These are phyloP conservation scores for Himalopsyche tibetana DNA, from an alignment of 2,888 invertebrate genomes.

Conservation along the genomic window DNA sequence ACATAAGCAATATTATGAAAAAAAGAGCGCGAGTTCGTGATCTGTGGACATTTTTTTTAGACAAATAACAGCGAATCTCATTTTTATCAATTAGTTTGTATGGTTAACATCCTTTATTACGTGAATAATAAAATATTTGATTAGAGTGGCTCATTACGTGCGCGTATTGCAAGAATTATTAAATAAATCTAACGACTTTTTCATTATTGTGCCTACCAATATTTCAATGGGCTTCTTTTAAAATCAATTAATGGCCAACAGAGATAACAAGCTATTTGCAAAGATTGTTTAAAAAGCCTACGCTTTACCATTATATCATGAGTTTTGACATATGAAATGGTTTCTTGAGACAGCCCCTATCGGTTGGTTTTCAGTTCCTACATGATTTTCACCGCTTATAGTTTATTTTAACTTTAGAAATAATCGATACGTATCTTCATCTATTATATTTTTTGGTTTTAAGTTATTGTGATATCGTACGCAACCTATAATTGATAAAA, in stretches of 20 bases:
- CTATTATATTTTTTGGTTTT: constrained; percentile 28
- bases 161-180: no score
- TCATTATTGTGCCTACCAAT: no score
- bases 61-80: constrained; percentile 32
- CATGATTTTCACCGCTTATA: background rate
- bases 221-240: no score
- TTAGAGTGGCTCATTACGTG: no score
- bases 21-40: background rate
- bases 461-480: constrained; percentile 31
- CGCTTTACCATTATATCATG: background rate
- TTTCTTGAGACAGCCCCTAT: background rate
- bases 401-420: background rate
- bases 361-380: constrained; percentile 7
- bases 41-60: constrained; percentile 20
- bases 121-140: background rate
- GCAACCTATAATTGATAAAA: constrained; percentile 25
- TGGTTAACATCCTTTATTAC: background rate
- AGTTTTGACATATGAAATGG: background rate
- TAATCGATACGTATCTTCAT: constrained; percentile 5
- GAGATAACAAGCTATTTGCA: no score
- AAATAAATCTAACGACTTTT: no score
- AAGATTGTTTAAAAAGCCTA: background rate
- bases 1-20: constrained; percentile 13
- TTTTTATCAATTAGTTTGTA: constrained; percentile 3
- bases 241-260: no score